Evolutionary conservation across 1,140 invertebrate species (phyloP).

Genomic region (Psix sp.): DNA sequence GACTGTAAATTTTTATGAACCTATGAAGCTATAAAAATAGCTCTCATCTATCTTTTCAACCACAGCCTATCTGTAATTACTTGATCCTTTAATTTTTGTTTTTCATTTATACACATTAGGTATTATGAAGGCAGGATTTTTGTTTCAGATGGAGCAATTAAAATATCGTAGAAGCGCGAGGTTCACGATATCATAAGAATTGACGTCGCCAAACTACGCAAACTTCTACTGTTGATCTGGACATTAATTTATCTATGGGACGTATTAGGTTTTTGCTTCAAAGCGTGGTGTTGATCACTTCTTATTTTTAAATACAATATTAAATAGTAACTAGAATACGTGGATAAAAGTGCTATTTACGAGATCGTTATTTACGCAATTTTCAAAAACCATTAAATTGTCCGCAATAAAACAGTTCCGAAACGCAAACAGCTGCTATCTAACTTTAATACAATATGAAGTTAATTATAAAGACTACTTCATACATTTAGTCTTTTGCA

Average conservation of each 20-base stretch:
- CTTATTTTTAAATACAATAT: constrained; percentile 4
- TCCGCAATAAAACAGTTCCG: constrained; percentile 13
- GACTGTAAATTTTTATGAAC: constrained; percentile 57
- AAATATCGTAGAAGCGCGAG: constrained; percentile 47
- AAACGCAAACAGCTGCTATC: background rate
- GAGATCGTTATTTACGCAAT: constrained; percentile 29
- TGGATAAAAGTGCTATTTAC: constrained; percentile 32
- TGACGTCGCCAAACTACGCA: background rate
- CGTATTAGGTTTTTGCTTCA: constrained; percentile 57
- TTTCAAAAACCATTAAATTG: constrained; percentile 39
- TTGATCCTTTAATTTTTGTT: constrained; percentile 40
- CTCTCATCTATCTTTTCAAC: constrained; percentile 71
- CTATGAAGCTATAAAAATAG: constrained; percentile 78
- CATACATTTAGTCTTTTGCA: constrained; percentile 14
- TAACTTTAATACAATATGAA: constrained; percentile 5
- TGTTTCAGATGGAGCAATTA: constrained; percentile 67
- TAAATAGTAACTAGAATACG: constrained; percentile 20
- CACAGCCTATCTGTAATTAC: constrained; percentile 75
- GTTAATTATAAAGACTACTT: constrained; percentile 7
- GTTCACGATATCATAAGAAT: background rate
- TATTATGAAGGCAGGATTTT: constrained; percentile 71
- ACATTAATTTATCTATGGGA: constrained; percentile 67
- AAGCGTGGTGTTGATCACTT: constrained; percentile 15
- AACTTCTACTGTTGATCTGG: constrained; percentile 59
- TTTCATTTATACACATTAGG: constrained; percentile 65